Evolutionary conservation across 2,888 invertebrate species (phyloP), one percentile per base, ranked within the genome.

Genomic region (Leucania comma): DNA sequence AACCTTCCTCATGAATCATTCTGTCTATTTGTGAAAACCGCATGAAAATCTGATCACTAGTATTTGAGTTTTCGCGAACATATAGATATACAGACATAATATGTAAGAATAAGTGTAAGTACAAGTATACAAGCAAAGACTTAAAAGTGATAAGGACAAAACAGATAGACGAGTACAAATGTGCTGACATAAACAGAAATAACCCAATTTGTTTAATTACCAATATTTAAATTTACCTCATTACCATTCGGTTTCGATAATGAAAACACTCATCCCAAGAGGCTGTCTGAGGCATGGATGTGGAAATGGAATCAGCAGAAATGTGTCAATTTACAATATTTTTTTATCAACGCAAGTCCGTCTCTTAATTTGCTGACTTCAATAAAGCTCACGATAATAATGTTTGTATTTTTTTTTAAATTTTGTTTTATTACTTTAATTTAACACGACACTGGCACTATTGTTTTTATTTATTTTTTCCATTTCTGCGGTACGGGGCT

Each of bases 181-280:
- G 6, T 24, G 5, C 26, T 26, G 5, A 26, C 29, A 14, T 70
- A 8, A 20, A 59, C 48, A 12, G 20, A 24, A 51, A 53, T 29
- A 38, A 61, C 9, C 12, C 12, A 57, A 58, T 70, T 51, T 61
- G 48, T 70, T 53, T 65, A 66, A 63, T 67, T 56, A 67, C 22
- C 46, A 48, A 67, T 48, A 53, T 65, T 73, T 48, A 51, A 56
- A 75, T 67, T 50, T 6, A 42, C 17, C 17, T 74, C 17, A 80
- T 79, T 73, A 73, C 17, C 12, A 59, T 59, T 20, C 20, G 22
- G 66, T 66, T 66, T 62, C 62, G 24, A 50, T 59, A 80, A 67
- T 67, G 51, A 80, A 72, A 64, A 75, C 54, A 67, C 26, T 32
- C 20, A 42, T 62, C 75, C 75, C 80, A 66, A 67, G 75, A 63